phyloP scores from a whole-genome alignment of 2,888 invertebrate genomes.

The Spodoptera exigua region DNA sequence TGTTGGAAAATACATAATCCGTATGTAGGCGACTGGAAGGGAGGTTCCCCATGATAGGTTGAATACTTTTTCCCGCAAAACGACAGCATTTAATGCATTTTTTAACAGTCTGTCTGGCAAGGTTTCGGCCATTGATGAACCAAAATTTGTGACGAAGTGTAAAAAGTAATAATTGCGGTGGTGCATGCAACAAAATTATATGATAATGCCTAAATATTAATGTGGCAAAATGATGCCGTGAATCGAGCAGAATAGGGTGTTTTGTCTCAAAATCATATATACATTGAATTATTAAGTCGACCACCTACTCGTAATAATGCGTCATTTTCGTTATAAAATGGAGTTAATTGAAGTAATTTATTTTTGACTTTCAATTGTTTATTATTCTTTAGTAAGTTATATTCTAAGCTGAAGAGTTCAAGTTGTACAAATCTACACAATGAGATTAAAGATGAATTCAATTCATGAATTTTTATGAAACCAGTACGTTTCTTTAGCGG shows the following conservation, averaged over 20 bases:
- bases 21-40: not conserved
- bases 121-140: slow-evolving; percentile 7
- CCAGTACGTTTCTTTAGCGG: no score
- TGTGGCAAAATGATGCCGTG: slow-evolving; percentile 9
- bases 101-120: slow-evolving; percentile 3
- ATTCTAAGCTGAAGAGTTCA: slow-evolving; percentile 1
- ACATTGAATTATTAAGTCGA: slow-evolving; percentile 2
- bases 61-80: no score
- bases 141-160: slow-evolving; percentile 9
- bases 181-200: slow-evolving; percentile 6
- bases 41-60: slow-evolving; percentile 5
- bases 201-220: slow-evolving; percentile 8
- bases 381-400: slow-evolving; percentile 4
- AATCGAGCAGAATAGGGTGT: slow-evolving; percentile 9
- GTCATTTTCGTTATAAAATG: slow-evolving; percentile 7
- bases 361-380: slow-evolving; percentile 1
- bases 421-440: slow-evolving; percentile 7
- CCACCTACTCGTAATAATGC: slow-evolving; percentile 8
- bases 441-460: slow-evolving; percentile 6
- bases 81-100: not conserved
- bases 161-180: slow-evolving; percentile 7
- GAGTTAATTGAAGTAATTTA: slow-evolving; percentile 2
- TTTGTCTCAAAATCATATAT: slow-evolving; percentile 13
- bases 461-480: slow-evolving; percentile 4
- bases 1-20: no score